Percentiles rank a stretch among this genome's conserved stretches.
Conservation (phyloP, 2,888 invertebrate species). For the Habroteleia sp. region DNA sequence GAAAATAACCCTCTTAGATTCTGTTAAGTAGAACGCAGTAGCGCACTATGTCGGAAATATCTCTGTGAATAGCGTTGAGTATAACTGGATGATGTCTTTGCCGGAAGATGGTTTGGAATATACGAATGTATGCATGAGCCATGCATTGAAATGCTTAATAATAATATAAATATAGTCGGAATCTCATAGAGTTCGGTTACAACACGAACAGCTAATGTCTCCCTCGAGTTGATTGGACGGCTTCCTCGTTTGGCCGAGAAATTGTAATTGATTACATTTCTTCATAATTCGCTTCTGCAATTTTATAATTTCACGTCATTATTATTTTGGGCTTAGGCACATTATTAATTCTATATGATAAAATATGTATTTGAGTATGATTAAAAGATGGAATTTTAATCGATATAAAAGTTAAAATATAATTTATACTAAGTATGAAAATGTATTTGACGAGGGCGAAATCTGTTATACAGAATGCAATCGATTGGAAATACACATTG, state of each 20-base stretch:
- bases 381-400: too few relatives aligned
- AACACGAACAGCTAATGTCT: slow-evolving; percentile 67
- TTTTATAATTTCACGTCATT: slow-evolving; percentile 11
- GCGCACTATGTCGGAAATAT: slow-evolving; percentile 69
- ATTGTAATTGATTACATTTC: slow-evolving; percentile 71
- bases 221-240: slow-evolving; percentile 66
- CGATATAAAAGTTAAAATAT: too few relatives aligned
- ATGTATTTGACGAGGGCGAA: too few relatives aligned
- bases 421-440: too few relatives aligned
- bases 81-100: slow-evolving; percentile 49
- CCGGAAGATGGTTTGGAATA: slow-evolving; percentile 58
- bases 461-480: too few relatives aligned
- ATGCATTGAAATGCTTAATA: slow-evolving; percentile 74
- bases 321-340: slow-evolving; percentile 4
- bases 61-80: slow-evolving; percentile 67
- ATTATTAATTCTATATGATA: too few relatives aligned
- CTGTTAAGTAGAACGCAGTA: slow-evolving; percentile 56
- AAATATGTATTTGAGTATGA: too few relatives aligned
- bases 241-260: slow-evolving; percentile 70
- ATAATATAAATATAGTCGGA: slow-evolving; percentile 73
- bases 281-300: slow-evolving; percentile 11
- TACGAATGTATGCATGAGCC: slow-evolving; percentile 73
- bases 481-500: too few relatives aligned
- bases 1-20: slow-evolving; percentile 64
- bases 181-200: slow-evolving; percentile 34